phyloP scores from a whole-genome alignment of 2,113 vertebrate species.

The Suncus etruscus region DNA sequence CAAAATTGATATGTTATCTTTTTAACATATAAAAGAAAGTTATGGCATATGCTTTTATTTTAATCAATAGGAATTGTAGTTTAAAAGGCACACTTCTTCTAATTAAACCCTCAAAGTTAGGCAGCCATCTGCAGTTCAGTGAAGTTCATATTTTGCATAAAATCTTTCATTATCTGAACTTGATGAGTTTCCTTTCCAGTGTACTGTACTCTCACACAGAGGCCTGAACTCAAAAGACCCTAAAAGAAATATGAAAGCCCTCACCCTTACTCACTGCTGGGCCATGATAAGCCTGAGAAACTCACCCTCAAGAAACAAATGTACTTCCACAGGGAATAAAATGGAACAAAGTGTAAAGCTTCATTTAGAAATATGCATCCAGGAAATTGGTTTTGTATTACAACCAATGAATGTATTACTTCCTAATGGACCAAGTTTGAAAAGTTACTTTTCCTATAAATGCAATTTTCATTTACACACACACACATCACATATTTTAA shows the following conservation, averaged over 20 bases:
- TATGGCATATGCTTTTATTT: constrained; percentile 57
- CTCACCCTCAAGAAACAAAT: constrained; percentile 15
- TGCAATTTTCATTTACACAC: not conserved
- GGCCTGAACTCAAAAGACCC: constrained; percentile 39
- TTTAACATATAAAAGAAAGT: constrained; percentile 55
- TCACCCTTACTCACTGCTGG: not conserved
- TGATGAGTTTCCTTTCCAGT: constrained; percentile 49
- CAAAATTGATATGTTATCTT: constrained; percentile 5
- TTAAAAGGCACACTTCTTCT: constrained; percentile 46
- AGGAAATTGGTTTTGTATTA: constrained; percentile 1
- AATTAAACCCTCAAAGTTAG: constrained; percentile 66
- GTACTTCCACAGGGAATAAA: constrained; percentile 14
- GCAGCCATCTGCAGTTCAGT: constrained; percentile 42
- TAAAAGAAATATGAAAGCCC: constrained; percentile 43
- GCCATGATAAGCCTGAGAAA: not conserved
- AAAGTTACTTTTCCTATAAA: constrained; percentile 15
- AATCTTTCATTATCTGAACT: constrained; percentile 62
- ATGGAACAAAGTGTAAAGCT: not conserved
- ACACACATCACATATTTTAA: not conserved
- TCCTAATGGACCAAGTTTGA: not conserved
- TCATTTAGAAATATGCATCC: not conserved
- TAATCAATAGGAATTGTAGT: constrained; percentile 59
- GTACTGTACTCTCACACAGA: not conserved
- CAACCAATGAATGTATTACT: not conserved
- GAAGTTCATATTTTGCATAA: constrained; percentile 70